Evolutionary conservation across 2,888 invertebrate genomes (phyloP), one percentile per base, ranked within the genome.

Genomic region (Molorchus minor): DNA sequence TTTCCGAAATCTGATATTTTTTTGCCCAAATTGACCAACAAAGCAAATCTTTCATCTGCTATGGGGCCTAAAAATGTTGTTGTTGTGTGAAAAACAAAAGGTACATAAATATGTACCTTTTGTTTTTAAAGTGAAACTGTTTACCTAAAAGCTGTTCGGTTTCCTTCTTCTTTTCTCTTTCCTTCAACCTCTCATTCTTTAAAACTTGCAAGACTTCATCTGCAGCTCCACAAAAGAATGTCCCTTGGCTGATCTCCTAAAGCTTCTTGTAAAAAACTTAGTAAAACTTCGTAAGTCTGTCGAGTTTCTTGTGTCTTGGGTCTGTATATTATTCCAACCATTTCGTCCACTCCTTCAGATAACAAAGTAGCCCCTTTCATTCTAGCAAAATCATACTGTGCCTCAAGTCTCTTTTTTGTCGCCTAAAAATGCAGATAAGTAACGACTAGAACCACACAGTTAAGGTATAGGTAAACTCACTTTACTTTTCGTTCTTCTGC

Each of bases 281-380:
- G 83, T 45, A 99, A 83, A 33, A 98, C 90, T 79, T 98, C 98
- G 73, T 98, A 99, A 0, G 98, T 98, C 77, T 98, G 96, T 35
- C 96, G 85, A 0, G 99, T 99, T 82, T 99, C 98, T 79, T 96
- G 96, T 0, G 98, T 98, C 78, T 98, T 92, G 0, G 99, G 99
- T 17, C 96, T 85, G 81, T 98, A 98, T 56, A 97, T 85, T 65
- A 96, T 95, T 2, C 97, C 97, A 0, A 95, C 94, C 82, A 96
- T 89, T 78, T 97, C 96, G 74, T 96, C 96, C 10, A 92, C 89
- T 41, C 91, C 92, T 58, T 96, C 94, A 49, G 94, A 93, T 0
- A 95, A 84, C 0, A 93, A 82, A 0, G 93, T 92, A 0, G 92
- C 88, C 0, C 94, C 93, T 79, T 95, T 95, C 83, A 94, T 94